These are phyloP conservation scores for Phenganax marumi DNA, from an alignment of 92 coral and sea anemone species.

Conservation along the genomic window DNA sequence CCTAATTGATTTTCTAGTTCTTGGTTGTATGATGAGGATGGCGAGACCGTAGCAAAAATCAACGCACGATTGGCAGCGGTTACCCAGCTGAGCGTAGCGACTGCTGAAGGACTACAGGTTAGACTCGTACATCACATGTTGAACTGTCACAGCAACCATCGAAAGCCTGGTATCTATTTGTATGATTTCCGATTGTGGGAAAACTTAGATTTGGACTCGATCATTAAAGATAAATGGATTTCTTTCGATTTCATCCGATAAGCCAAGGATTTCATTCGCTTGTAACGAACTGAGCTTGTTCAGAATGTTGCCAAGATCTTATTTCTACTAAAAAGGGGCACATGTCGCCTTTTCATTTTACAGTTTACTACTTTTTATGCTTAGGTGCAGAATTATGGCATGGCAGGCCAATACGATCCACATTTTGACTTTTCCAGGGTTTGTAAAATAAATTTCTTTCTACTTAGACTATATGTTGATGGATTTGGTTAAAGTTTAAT, in stretches of 20 bases:
- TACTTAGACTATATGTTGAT: not conserved
- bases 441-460: slow-evolving; percentile 10
- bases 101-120: slow-evolving; percentile 92
- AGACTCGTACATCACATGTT: not conserved
- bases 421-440: slow-evolving; percentile 99
- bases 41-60: slow-evolving; percentile 61
- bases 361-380: not conserved
- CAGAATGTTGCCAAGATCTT: not conserved
- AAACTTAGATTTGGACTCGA: too few species aligned
- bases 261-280: too few species aligned
- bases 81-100: slow-evolving; percentile 68
- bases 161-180: too few species aligned
- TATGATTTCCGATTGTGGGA: too few species aligned
- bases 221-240: too few species aligned
- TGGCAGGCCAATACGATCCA: slow-evolving; percentile 98
- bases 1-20: slow-evolving; percentile 52
- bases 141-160: too few species aligned
- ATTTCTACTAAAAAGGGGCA: not conserved
- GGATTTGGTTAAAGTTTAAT: not conserved
- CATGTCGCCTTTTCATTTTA: too few species aligned
- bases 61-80: slow-evolving; percentile 74
- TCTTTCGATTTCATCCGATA: too few species aligned
- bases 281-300: too few species aligned
- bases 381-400: slow-evolving; percentile 95
- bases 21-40: slow-evolving; percentile 76